Evolutionary conservation across 2,888 invertebrate species (phyloP), one percentile per base, ranked within the genome.

Genomic region (Lissonota sp.): DNA sequence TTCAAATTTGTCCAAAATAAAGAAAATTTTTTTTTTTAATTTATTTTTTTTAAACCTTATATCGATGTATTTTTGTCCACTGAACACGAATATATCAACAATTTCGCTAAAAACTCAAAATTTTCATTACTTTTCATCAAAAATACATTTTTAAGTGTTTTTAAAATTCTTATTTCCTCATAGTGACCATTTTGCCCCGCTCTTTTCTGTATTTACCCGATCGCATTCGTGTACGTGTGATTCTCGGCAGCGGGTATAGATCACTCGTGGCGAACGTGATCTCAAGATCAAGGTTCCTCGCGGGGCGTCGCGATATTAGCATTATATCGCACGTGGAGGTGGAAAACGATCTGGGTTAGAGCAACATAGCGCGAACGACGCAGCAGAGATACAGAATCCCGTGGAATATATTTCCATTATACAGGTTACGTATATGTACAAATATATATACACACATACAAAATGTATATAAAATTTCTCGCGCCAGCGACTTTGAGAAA

Each of bases 221-320:
- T 53, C 53, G 10, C 44, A 10, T 10, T 1, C 44, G 72, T 44
- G 51, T 12, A 60, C 37, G 12, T 51, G 51, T 8, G 64, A 12
- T 53, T 7, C 70, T 37, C 49, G 42, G 42, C 14, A 16, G 53
- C 26, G 72, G 7, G 16, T 58, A 63, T 53, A 64, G 71, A 82
- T 82, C 79, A 79, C 58, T 79, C 82, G 75, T 40, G 66, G 79
- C 57, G 51, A 79, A 79, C 82, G 83, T 82, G 83, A 75, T 80
- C 69, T 83, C 88, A 88, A 88, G 88, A 88, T 89, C 89, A 88
- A 88, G 88, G 89, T 74, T 81, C 76, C 70, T n/a, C 37, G 64
- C 53, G 46, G 78, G 57, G 16, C 39, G 12, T 12, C 10, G 70
- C 71, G 76, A 83, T 82, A 88, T 87, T 86, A 84, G 83, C 86